phyloP scores from a whole-genome alignment of 2,113 vertebrate species.

The Oryzias celebensis region DNA sequence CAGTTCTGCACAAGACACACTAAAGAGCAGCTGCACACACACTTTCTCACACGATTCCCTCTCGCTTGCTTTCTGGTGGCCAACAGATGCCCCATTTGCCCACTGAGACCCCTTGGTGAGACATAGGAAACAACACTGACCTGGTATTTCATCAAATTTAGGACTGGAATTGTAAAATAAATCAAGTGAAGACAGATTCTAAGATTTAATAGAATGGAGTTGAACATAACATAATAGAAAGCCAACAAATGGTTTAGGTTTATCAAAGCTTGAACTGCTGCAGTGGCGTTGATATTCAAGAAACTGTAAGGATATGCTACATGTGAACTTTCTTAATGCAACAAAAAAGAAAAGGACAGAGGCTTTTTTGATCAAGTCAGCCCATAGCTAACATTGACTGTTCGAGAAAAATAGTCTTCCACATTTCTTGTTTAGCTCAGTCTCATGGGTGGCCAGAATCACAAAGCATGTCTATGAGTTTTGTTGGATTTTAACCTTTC shows the following conservation, averaged over 20 bases:
- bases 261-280: conserved; percentile 36
- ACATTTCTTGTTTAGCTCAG: conserved; percentile 5
- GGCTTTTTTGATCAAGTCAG: conserved; percentile 15
- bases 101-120: conserved; percentile 34
- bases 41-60: conserved; percentile 38
- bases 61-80: conserved; percentile 29
- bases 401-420: neutral
- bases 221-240: conserved; percentile 16
- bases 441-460: conserved; percentile 33
- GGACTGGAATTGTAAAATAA: neutral
- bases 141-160: conserved; percentile 30
- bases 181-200: conserved; percentile 1
- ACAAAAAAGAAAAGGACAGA: conserved; percentile 24
- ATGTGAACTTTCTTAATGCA: conserved; percentile 21
- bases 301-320: conserved; percentile 25
- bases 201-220: neutral
- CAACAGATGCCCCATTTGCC: conserved; percentile 53
- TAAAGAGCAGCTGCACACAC: conserved; percentile 66
- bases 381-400: neutral
- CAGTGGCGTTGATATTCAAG: conserved; percentile 21
- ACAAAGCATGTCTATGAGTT: conserved; percentile 52
- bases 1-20: conserved; percentile 72
- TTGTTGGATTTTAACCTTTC: conserved; percentile 52
- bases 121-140: conserved; percentile 44
- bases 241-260: conserved; percentile 19